A percentile compares a stretch with the other conserved stretches of the same genome.
phyloP scores from a whole-genome alignment of 2,797 vertebrate species.

The Brachymystax lenok region DNA sequence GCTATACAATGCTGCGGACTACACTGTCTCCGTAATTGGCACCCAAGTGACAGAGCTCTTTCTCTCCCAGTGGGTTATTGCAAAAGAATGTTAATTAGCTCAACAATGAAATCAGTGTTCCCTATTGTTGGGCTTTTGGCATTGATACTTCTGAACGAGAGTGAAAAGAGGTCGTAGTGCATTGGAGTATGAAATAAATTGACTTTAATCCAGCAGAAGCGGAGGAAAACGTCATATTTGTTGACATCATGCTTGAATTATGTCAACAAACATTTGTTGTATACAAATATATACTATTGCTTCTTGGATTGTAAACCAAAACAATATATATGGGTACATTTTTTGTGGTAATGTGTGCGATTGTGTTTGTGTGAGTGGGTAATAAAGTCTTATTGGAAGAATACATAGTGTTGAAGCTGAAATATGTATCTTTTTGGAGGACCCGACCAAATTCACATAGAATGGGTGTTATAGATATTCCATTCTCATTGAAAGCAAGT shows the following conservation, averaged over 20 bases:
- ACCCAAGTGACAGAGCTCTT: slow-evolving; percentile 49
- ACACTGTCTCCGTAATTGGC: slow-evolving; percentile 63
- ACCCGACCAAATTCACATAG: too few relatives aligned
- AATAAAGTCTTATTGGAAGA: slow-evolving; percentile 24
- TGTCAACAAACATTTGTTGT: background rate
- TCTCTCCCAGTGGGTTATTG: slow-evolving; percentile 60
- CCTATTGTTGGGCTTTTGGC: slow-evolving; percentile 55
- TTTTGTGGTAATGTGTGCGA: background rate
- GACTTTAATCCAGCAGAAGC: background rate
- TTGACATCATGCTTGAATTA: background rate
- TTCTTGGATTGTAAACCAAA: background rate
- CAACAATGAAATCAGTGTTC: slow-evolving; percentile 63
- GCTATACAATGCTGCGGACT: background rate
- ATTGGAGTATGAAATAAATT: slow-evolving; percentile 17
- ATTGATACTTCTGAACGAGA: slow-evolving; percentile 64
- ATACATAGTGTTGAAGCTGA: slow-evolving; percentile 3
- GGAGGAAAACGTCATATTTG: background rate
- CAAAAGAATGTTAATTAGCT: slow-evolving; percentile 76
- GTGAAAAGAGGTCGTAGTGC: slow-evolving; percentile 48
- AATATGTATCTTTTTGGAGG: too few relatives aligned
- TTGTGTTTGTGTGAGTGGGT: slow-evolving; percentile 14
- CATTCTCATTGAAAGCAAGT: too few relatives aligned
- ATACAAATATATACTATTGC: background rate
- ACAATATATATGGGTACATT: slow-evolving; percentile 12
- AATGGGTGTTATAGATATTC: too few relatives aligned